Evolutionary conservation across 1,140 invertebrate species (phyloP).

Genomic region (Pogonognathellus flavescens): DNA sequence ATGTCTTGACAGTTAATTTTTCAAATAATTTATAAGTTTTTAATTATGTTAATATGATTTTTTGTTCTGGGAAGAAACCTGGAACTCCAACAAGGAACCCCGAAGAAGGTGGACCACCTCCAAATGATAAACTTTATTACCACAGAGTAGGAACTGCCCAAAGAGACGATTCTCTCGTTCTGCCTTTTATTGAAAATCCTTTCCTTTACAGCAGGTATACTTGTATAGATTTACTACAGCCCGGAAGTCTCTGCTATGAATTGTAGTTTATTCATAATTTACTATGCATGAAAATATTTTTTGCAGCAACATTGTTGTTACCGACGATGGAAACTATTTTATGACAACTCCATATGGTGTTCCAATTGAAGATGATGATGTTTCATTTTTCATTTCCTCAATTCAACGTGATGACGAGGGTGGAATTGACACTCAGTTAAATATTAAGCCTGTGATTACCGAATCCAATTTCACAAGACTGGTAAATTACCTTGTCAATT

Average conservation of each 20-base stretch:
- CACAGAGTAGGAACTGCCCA: conserved; percentile 56
- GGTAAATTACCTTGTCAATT: background rate
- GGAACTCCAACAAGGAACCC: background rate
- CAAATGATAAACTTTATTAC: conserved; percentile 78
- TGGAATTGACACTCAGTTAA: conserved; percentile 31
- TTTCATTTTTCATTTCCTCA: background rate
- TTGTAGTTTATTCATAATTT: background rate
- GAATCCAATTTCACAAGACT: conserved; percentile 30
- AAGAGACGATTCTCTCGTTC: conserved; percentile 22
- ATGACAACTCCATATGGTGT: conserved; percentile 13
- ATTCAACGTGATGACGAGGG: conserved; percentile 19
- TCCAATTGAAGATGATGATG: conserved; percentile 8
- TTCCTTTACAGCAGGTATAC: conserved; percentile 17
- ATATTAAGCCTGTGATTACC: conserved; percentile 24
- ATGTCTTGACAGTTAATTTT: no score
- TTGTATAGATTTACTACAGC: background rate
- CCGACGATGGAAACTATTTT: conserved; percentile 41
- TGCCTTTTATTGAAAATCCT: conserved; percentile 69
- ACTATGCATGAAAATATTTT: background rate
- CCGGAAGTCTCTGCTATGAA: background rate
- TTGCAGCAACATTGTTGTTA: conserved; percentile 8
- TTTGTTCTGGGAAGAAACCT: conserved; percentile 15
- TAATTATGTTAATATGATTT: background rate
- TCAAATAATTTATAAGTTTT: conserved; percentile 73
- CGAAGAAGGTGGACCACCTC: conserved; percentile 20